A percentile compares a stretch with the other conserved stretches of the same genome.
Conservation (phyloP, 2,113 vertebrate species). For the Crotophaga sulcirostris region DNA sequence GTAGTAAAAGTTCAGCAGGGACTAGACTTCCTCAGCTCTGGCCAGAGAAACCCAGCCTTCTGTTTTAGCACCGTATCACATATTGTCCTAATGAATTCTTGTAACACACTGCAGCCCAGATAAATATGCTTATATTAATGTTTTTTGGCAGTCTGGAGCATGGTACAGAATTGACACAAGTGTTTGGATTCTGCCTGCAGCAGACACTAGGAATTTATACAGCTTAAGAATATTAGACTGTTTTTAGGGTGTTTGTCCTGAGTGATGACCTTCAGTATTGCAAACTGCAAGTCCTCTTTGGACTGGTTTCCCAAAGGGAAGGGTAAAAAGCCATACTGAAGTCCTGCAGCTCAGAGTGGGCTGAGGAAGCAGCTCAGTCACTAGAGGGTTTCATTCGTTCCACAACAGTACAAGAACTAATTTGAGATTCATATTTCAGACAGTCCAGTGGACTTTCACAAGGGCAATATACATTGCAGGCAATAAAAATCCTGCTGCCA, state of each 20-base stretch:
- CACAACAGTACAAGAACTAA: background rate
- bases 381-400: background rate
- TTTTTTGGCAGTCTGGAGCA: slow-evolving; percentile 67
- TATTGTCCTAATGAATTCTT: slow-evolving; percentile 80
- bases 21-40: slow-evolving; percentile 77
- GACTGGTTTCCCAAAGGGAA: background rate
- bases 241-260: background rate
- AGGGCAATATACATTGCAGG: background rate
- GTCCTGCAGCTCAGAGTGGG: background rate
- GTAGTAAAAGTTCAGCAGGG: slow-evolving; percentile 78
- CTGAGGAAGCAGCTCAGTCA: background rate
- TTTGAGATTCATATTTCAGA: background rate
- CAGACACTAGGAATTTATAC: slow-evolving; percentile 58
- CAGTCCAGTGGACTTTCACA: background rate
- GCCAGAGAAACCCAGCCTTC: slow-evolving; percentile 72
- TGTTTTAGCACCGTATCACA: slow-evolving; percentile 81
- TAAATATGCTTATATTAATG: slow-evolving; percentile 73
- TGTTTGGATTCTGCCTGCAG: slow-evolving; percentile 50
- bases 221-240: background rate
- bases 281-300: background rate
- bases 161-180: slow-evolving; percentile 68
- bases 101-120: slow-evolving; percentile 66
- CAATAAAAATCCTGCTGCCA: background rate
- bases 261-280: background rate
- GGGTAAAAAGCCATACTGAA: background rate